Evolutionary conservation across 1,140 invertebrate genomes (phyloP).

Genomic region (Lucilia sericata): DNA sequence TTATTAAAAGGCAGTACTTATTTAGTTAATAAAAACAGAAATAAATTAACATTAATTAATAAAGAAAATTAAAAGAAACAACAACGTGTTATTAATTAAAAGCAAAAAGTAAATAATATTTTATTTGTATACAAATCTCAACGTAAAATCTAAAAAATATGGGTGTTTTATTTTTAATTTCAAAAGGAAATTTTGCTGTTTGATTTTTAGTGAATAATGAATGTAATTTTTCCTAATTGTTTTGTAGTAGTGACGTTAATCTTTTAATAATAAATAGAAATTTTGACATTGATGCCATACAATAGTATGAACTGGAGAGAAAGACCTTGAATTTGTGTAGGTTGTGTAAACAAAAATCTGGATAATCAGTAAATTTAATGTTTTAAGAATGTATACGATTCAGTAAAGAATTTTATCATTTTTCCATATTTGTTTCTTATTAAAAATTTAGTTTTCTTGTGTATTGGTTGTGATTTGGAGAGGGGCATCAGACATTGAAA

Average conservation of each 20-base stretch:
- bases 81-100: not conserved
- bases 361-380: constrained; percentile 27
- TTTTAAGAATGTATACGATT: constrained; percentile 7
- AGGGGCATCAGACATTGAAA: not conserved
- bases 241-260: not conserved
- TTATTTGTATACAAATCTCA: not conserved
- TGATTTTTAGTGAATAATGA: not conserved
- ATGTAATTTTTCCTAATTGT: not conserved
- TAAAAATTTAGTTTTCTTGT: not conserved
- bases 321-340: constrained; percentile 39
- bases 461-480: not conserved
- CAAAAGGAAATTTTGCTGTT: not conserved
- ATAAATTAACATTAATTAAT: not conserved
- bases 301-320: not conserved
- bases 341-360: constrained; percentile 37
- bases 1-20: not conserved
- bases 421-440: not conserved
- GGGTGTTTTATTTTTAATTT: not conserved
- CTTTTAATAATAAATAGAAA: constrained; percentile 13
- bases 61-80: not conserved
- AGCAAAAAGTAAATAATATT: not conserved
- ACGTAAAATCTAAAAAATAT: not conserved
- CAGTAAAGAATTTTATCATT: not conserved
- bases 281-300: constrained; percentile 36
- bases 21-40: not conserved